phyloP scores from a whole-genome alignment of 2,888 invertebrate genomes.

The Diabrotica balteata region DNA sequence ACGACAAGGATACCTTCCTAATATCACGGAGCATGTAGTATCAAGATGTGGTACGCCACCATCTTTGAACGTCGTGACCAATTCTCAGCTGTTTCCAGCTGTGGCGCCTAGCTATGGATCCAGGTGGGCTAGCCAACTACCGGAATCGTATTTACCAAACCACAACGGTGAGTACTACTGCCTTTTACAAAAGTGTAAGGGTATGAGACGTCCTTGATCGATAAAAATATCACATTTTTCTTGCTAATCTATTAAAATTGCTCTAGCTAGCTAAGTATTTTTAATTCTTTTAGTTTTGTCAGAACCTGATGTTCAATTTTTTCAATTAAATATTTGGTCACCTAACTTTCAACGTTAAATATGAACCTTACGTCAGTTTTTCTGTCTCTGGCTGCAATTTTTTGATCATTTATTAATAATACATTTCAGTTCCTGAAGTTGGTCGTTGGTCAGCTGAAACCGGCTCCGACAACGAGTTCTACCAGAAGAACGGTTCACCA shows the following conservation, averaged over 20 bases:
- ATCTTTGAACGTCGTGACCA: conserved; percentile 69
- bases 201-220: no score
- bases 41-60: conserved; percentile 66
- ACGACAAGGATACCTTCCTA: conserved; percentile 67
- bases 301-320: no score
- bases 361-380: no score
- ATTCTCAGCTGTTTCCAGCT: conserved; percentile 73
- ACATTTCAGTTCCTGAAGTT: conserved; percentile 56
- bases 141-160: conserved; percentile 69
- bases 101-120: conserved; percentile 67
- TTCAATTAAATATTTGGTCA: no score
- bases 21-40: conserved; percentile 65
- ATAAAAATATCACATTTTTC: no score
- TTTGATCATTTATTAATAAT: no score
- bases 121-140: conserved; percentile 73
- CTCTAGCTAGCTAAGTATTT: no score
- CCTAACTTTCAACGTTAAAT: no score
- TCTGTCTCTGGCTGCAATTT: no score
- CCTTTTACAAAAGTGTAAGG: not conserved
- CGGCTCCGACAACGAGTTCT: conserved; percentile 77
- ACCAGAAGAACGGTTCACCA: conserved; percentile 68
- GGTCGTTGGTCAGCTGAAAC: conserved; percentile 83
- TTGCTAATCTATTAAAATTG: no score
- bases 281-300: no score
- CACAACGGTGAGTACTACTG: conserved; percentile 56